These are phyloP conservation scores for Agrilus cyanescens DNA, from an alignment of 2,888 invertebrate genomes.

Conservation along the genomic window DNA sequence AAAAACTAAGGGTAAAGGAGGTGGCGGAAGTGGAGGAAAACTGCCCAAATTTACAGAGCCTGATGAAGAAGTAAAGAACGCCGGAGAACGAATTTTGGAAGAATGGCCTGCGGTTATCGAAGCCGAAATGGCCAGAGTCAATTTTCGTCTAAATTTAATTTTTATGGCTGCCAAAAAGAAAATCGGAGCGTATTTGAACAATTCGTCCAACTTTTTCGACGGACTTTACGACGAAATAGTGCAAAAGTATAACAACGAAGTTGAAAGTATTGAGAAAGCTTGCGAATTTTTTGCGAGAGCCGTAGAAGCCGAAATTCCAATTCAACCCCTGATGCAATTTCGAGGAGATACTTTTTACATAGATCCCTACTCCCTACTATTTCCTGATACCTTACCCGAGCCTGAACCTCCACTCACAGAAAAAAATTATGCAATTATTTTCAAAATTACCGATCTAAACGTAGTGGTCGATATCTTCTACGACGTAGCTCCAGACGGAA, in stretches of 20 bases:
- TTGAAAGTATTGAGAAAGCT: conserved; percentile 31
- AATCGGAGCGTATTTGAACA: conserved; percentile 37
- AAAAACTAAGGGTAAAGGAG: conserved; percentile 6
- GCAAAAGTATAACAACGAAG: conserved; percentile 31
- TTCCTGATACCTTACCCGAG: conserved; percentile 20
- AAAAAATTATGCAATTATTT: conserved; percentile 17
- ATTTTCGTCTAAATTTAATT: conserved; percentile 38
- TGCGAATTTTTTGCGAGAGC: conserved; percentile 28
- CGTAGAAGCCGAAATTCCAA: conserved; percentile 33
- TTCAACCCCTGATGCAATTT: conserved; percentile 35
- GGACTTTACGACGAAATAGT: conserved; percentile 38
- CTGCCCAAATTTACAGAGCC: conserved; percentile 15
- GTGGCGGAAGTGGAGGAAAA: not conserved
- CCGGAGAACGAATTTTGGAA: conserved; percentile 35
- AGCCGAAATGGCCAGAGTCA: conserved; percentile 44
- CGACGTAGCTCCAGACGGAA: conserved; percentile 32
- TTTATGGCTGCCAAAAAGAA: conserved; percentile 36
- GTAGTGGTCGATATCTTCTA: conserved; percentile 26
- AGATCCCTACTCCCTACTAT: conserved; percentile 27
- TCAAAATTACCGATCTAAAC: conserved; percentile 27
- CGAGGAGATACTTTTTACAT: conserved; percentile 33
- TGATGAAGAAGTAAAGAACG: conserved; percentile 19
- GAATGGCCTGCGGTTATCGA: conserved; percentile 47
- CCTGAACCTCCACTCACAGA: conserved; percentile 17
- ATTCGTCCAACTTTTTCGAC: conserved; percentile 40